Evolutionary conservation across 2,888 invertebrate genomes (phyloP), one percentile per base, ranked within the genome.

Genomic region (Frankliniella intonsa): DNA sequence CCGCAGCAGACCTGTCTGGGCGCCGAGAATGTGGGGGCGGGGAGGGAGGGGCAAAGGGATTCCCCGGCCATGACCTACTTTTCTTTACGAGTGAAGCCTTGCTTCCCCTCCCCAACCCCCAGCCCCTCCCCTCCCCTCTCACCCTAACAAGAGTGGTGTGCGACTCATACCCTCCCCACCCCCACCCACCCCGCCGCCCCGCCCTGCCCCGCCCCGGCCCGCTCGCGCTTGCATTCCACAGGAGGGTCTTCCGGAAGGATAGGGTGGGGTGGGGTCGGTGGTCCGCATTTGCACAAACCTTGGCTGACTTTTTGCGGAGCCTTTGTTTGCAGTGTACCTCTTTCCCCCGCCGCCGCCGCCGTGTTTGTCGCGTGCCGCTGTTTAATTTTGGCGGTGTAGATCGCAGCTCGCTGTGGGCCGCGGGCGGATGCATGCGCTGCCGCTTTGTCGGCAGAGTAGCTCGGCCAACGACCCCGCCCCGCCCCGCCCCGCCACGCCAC

Each of bases 51-150:
- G 69, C 69, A 76, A 38, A 38, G 69, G 69, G 69, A 76, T 76
- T 76, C 69, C 69, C 69, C 69, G 69, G 25, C 69, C 69, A 22
- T 76, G 69, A 76, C 69, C 69, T 76, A 80, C 50, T 81, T 81
- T 76, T 81, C 69, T 81, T 81, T 65, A 80, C 51, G 50, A 51
- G 80, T 80, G n/a, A 80, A 50, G 51, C 50, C 51, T 81, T 81
- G 38, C 69, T 81, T 50, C 62, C 81, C 38, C 49, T 62, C 80
- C 80, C 50, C 80, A 17, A 38, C 22, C 80, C 80, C 82, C 80
- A n/a, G n/a, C 49, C 80, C 38, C 55, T 50, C 51, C 80, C 62
- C 80, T 19, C 55, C 17, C 80, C 80, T 76, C 80, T 50, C 50
- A 65, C 81, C 69, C 81, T 55, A 55, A 62, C 65, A 49, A 22